Evolutionary conservation across 2,888 invertebrate species (phyloP).

Genomic region (Autographa gamma): DNA sequence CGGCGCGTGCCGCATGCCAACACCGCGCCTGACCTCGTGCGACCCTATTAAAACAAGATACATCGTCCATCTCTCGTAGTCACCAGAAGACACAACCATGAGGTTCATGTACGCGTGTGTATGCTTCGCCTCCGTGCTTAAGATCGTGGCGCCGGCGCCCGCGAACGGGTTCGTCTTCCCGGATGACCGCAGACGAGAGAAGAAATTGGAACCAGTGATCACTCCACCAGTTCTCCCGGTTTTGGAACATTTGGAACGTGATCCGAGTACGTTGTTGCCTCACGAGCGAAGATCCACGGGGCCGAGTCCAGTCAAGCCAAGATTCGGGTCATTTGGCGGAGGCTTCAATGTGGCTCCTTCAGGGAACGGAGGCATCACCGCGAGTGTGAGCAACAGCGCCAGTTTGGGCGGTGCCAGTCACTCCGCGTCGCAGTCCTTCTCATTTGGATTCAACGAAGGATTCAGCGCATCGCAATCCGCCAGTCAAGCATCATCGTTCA

Average conservation of each 20-base stretch:
- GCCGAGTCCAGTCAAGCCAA: conserved; percentile 70
- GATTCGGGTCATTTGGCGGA: conserved; percentile 79
- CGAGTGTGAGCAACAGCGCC: conserved; percentile 82
- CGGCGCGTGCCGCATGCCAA: conserved; percentile 88
- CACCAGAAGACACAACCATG: conserved; percentile 78
- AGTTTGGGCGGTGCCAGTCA: conserved; percentile 82
- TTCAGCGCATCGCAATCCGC: conserved; percentile 86
- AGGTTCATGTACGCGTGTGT: conserved; percentile 77
- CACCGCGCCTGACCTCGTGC: conserved; percentile 81
- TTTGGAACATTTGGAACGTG: conserved; percentile 85
- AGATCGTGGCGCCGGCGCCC: conserved; percentile 71
- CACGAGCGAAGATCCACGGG: conserved; percentile 65
- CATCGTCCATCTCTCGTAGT: conserved; percentile 78
- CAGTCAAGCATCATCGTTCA: conserved; percentile 84
- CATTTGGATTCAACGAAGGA: conserved; percentile 85
- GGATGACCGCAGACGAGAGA: conserved; percentile 76
- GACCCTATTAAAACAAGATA: conserved; percentile 87
- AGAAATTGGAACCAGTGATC: conserved; percentile 81
- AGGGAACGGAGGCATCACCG: conserved; percentile 80
- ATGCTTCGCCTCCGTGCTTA: conserved; percentile 67
- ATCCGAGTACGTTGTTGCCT: conserved; percentile 84
- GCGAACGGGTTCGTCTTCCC: conserved; percentile 80
- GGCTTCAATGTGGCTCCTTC: conserved; percentile 83
- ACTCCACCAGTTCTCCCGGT: conserved; percentile 86
- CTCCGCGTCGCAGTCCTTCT: conserved; percentile 84